Percentiles rank a stretch among this genome's conserved stretches.
phyloP scores from a whole-genome alignment of 2,797 vertebrate genomes.

The Amblyopsis hoosieri region DNA sequence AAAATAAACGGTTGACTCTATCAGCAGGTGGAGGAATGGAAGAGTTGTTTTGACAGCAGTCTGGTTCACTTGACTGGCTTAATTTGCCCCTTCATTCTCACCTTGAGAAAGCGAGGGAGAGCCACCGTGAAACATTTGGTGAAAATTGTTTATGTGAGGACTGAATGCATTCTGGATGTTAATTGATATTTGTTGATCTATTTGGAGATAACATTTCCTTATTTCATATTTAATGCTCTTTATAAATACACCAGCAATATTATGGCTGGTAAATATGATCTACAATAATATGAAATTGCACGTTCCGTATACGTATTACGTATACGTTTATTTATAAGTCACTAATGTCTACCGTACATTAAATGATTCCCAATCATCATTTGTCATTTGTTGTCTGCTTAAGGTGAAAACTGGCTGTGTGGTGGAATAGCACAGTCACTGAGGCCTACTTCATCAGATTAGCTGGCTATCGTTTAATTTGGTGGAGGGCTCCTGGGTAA shows the following conservation, averaged over 20 bases:
- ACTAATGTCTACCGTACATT: no score
- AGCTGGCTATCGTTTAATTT: constrained; percentile 38
- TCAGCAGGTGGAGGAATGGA: constrained; percentile 6
- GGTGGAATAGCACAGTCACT: background rate
- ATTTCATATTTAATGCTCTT: no score
- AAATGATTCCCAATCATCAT: no score
- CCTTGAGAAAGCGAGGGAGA: constrained; percentile 6
- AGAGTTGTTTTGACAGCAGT: constrained; percentile 11
- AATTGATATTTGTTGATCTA: background rate
- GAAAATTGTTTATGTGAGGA: no score
- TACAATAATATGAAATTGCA: no score
- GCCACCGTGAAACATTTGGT: no score
- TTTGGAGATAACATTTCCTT: background rate
- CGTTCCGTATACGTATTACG: no score
- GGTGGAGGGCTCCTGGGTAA: constrained; percentile 47
- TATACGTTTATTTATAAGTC: no score
- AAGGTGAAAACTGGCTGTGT: background rate
- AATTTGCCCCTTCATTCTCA: constrained; percentile 28
- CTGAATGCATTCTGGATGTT: background rate
- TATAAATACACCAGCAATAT: no score
- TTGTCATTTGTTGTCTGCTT: no score
- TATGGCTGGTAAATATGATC: no score
- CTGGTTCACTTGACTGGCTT: constrained; percentile 17
- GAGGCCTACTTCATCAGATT: constrained; percentile 27
- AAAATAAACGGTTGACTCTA: no score